Evolutionary conservation across 1,140 invertebrate species (phyloP).

Genomic region (Diuraphis noxia): DNA sequence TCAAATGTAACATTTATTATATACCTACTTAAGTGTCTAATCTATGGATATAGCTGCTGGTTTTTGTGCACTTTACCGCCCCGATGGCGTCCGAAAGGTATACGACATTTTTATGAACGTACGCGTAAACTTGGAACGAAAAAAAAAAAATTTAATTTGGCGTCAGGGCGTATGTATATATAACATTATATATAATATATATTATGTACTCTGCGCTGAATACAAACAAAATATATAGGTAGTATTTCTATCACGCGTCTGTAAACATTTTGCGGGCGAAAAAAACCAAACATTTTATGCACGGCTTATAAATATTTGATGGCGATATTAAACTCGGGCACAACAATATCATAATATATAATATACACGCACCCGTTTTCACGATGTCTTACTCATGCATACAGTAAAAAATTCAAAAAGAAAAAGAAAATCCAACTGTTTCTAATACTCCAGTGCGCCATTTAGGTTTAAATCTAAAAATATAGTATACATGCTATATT

Average conservation of each 20-base stretch:
- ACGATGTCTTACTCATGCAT: neutral
- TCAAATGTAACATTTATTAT: neutral
- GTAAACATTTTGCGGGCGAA: neutral
- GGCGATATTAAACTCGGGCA: neutral
- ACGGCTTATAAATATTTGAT: slow-evolving; percentile 1
- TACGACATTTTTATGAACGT: neutral
- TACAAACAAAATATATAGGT: neutral
- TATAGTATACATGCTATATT: neutral
- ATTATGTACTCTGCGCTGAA: neutral
- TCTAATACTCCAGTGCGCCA: too few relatives aligned
- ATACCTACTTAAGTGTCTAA: neutral
- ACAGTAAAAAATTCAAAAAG: neutral
- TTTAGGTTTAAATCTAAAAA: neutral
- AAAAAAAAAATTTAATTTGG: slow-evolving; percentile 6
- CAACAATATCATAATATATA: slow-evolving; percentile 8
- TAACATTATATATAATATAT: neutral
- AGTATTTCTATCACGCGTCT: slow-evolving; percentile 5
- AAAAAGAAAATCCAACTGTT: neutral
- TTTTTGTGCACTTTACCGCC: neutral
- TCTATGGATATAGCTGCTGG: neutral
- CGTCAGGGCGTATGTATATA: neutral
- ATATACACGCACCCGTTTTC: neutral
- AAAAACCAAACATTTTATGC: slow-evolving; percentile 9
- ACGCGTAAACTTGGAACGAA: neutral
- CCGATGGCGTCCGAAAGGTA: neutral